Percentiles rank a stretch among this genome's conserved stretches.
These are phyloP conservation scores for Thermophis baileyi DNA, from an alignment of 2,113 vertebrate species.

Conservation along the genomic window DNA sequence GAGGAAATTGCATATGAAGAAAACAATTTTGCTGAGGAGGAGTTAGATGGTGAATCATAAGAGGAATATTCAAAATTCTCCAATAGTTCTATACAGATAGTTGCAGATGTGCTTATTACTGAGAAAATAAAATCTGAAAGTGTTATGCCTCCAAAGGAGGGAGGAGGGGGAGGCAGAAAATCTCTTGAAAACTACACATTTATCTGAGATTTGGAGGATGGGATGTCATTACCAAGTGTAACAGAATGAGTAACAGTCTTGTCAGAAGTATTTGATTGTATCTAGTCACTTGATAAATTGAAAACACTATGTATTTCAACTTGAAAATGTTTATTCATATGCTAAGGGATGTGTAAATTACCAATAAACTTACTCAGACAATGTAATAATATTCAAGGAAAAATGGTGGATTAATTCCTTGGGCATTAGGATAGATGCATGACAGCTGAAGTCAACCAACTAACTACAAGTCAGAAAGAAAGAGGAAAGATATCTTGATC, in stretches of 20 bases:
- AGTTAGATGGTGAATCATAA: conserved; percentile 37
- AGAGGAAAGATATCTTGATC: neutral
- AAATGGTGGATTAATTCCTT: neutral
- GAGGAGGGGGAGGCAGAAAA: conserved; percentile 19
- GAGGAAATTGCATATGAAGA: conserved; percentile 60
- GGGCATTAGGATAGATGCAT: neutral
- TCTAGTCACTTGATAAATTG: conserved; percentile 47
- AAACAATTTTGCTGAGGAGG: conserved; percentile 35
- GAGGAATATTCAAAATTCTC: conserved; percentile 20
- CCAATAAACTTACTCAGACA: no score
- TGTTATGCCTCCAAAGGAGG: neutral
- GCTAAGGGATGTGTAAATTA: conserved; percentile 6
- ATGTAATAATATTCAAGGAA: neutral
- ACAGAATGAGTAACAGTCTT: conserved; percentile 22
- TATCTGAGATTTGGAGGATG: neutral
- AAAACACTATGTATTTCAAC: conserved; percentile 74
- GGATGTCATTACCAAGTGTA: conserved; percentile 38
- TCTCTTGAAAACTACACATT: conserved; percentile 9
- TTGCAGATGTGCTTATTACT: conserved; percentile 31
- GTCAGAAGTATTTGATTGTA: conserved; percentile 25
- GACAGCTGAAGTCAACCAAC: neutral
- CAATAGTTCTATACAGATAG: conserved; percentile 1
- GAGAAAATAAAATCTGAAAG: conserved; percentile 2
- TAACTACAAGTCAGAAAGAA: neutral
- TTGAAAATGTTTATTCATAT: conserved; percentile 61